Conservation (phyloP, 2,797 vertebrate genomes). For the Schizothorax lantsangensis region DNA sequence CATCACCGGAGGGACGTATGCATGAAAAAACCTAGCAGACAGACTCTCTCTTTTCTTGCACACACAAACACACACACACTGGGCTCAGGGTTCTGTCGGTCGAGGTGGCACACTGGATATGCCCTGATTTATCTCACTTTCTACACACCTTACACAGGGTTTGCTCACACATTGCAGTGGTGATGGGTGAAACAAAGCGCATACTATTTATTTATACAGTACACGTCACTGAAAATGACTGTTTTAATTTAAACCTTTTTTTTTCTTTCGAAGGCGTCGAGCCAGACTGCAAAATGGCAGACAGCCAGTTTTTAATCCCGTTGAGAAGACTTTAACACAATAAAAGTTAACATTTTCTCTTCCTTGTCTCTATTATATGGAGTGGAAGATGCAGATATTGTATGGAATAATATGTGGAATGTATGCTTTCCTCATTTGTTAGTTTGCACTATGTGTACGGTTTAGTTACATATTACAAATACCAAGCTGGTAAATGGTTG, state of each 20-base stretch:
- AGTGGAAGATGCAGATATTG: conserved; percentile 42
- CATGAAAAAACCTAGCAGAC: conserved; percentile 74
- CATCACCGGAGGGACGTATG: conserved; percentile 88
- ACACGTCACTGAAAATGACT: conserved; percentile 64
- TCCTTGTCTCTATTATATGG: conserved; percentile 29
- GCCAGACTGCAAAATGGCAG: conserved; percentile 62
- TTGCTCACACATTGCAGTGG: conserved; percentile 76
- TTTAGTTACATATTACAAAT: conserved; percentile 65
- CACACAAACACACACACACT: conserved; percentile 33
- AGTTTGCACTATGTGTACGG: conserved; percentile 73
- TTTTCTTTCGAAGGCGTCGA: conserved; percentile 55
- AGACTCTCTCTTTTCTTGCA: conserved; percentile 36
- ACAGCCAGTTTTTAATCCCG: conserved; percentile 28
- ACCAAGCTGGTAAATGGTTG: conserved; percentile 64
- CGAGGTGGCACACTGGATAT: conserved; percentile 75
- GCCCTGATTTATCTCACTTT: conserved; percentile 66
- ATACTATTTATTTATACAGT: conserved; percentile 76
- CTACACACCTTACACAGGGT: conserved; percentile 80
- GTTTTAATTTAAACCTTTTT: conserved; percentile 61
- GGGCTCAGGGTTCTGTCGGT: conserved; percentile 66
- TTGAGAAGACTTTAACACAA: conserved; percentile 28
- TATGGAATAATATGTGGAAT: conserved; percentile 65
- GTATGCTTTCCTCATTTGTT: conserved; percentile 68
- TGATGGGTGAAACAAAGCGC: conserved; percentile 72
- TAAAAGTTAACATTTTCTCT: conserved; percentile 14